Evolutionary conservation across 2,888 invertebrate genomes (phyloP).

Genomic region (Synergus japonicus): DNA sequence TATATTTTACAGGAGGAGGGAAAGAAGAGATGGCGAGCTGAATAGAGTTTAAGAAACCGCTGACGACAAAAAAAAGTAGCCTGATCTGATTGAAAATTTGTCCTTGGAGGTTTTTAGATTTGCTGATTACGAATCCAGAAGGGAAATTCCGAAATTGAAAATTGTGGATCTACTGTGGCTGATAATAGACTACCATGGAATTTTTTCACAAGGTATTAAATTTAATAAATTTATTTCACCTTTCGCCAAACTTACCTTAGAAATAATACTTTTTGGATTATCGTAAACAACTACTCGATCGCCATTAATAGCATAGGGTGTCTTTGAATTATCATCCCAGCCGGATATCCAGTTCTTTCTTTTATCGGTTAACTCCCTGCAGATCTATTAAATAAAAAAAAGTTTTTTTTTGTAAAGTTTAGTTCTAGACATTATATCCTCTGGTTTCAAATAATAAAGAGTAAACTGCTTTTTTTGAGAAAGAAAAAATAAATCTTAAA

Average conservation of each 20-base stretch:
- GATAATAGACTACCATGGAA: not conserved
- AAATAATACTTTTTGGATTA: conserved; percentile 85
- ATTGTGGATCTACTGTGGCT: no score
- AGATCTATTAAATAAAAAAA: conserved; percentile 61
- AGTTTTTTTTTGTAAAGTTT: no score
- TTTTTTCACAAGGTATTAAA: not conserved
- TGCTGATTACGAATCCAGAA: no score
- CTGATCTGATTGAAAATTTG: no score
- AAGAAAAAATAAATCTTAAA: conserved; percentile 14
- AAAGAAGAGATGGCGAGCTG: no score
- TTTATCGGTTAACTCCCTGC: conserved; percentile 59
- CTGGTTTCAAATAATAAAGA: conserved; percentile 12
- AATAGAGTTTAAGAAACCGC: no score
- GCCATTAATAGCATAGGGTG: conserved; percentile 82
- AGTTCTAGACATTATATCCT: not conserved
- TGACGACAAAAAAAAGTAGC: no score
- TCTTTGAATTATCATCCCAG: conserved; percentile 85
- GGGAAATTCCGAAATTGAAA: no score
- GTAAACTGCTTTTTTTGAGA: conserved; percentile 5
- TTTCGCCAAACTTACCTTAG: conserved; percentile 81
- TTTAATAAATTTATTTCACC: no score
- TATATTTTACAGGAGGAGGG: no score
- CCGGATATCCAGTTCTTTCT: conserved; percentile 83
- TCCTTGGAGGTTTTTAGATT: no score
- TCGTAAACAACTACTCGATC: conserved; percentile 87